phyloP scores from a whole-genome alignment of 2,888 invertebrate genomes.

The Lepidonotus clava region DNA sequence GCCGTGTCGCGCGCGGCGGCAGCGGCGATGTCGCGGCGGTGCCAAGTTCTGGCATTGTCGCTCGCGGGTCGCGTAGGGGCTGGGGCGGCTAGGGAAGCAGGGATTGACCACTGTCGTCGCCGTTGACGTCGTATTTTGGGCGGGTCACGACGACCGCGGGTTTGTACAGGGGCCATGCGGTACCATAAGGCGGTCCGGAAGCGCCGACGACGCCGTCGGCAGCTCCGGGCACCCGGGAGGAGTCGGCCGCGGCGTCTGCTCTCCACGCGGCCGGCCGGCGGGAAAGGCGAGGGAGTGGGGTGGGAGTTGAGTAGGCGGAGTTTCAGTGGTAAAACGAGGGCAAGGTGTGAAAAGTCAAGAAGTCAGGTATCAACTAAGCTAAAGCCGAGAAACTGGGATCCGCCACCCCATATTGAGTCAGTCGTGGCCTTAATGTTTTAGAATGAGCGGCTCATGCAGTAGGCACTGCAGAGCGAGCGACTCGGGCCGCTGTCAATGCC shows the following conservation, averaged over 20 bases:
- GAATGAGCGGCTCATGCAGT: too few species aligned
- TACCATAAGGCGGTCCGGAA: slow-evolving; percentile 37
- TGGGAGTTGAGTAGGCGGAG: neutral
- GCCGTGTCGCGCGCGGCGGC: neutral
- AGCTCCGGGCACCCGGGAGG: neutral
- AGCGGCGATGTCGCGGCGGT: too few species aligned
- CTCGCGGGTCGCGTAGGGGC: neutral
- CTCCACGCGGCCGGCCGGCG: neutral
- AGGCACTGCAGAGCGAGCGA: too few species aligned
- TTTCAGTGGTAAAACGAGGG: neutral
- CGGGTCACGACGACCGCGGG: neutral
- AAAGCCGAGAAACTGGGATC: too few species aligned
- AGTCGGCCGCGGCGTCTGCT: neutral
- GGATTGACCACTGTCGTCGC: neutral
- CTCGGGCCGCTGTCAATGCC: too few species aligned
- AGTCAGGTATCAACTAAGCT: too few species aligned
- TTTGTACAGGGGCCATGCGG: neutral
- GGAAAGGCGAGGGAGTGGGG: neutral
- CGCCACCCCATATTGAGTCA: too few species aligned
- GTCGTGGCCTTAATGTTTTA: too few species aligned
- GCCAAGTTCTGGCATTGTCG: neutral
- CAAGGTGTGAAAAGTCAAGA: too few species aligned
- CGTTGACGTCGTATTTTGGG: neutral
- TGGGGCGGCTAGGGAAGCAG: neutral
- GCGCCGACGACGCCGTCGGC: slow-evolving; percentile 7